Evolutionary conservation across 92 coral and sea anemone species (phyloP).

Genomic region (Virgularia gustaviana): DNA sequence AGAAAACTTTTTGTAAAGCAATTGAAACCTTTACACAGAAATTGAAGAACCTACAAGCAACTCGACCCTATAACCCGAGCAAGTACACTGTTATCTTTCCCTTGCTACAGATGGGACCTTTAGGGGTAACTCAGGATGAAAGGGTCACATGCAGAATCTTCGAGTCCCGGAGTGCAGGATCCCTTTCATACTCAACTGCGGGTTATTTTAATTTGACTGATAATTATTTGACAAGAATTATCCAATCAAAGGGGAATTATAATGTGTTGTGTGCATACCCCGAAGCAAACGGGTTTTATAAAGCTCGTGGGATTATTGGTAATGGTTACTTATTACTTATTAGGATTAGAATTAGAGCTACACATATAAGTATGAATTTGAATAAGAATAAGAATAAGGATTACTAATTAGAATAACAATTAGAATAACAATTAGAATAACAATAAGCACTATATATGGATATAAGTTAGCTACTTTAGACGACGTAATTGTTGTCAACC

Average conservation of each 20-base stretch:
- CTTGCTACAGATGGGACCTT: constrained; percentile 77
- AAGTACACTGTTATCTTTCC: constrained; percentile 77
- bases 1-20: constrained; percentile 61
- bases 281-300: constrained; percentile 85
- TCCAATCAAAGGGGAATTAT: constrained; percentile 63
- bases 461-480: too few species aligned
- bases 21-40: constrained; percentile 44
- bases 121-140: constrained; percentile 85
- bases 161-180: constrained; percentile 52
- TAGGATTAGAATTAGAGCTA: too few species aligned
- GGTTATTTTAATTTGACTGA: constrained; percentile 90
- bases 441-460: too few species aligned
- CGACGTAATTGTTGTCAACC: too few species aligned
- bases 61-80: not conserved
- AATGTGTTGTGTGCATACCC: constrained; percentile 91
- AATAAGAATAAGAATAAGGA: too few species aligned
- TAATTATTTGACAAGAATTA: constrained; percentile 59
- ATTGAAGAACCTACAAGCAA: constrained; percentile 28
- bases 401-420: too few species aligned
- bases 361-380: too few species aligned
- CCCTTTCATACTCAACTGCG: constrained; percentile 69
- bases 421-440: too few species aligned
- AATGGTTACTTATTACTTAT: too few species aligned
- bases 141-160: constrained; percentile 68
- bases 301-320: constrained; percentile 76